phyloP scores from a whole-genome alignment of 2,113 vertebrate species.

The Colossoma macropomum region DNA sequence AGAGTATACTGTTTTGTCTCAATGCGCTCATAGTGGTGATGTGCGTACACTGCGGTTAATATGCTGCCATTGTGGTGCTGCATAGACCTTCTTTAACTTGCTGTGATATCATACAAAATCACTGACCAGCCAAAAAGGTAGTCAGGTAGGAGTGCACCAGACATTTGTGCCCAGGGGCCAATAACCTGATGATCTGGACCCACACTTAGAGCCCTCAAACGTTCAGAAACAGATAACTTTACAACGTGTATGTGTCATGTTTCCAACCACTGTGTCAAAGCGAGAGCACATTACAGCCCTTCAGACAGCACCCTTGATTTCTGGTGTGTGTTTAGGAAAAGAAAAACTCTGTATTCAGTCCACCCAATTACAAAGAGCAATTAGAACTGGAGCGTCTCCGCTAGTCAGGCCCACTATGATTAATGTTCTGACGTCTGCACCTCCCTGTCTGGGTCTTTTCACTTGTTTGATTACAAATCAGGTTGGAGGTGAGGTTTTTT shows the following conservation, averaged over 20 bases:
- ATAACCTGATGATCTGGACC: no score
- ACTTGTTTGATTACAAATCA: not conserved
- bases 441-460: slow-evolving; percentile 4
- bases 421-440: slow-evolving; percentile 2
- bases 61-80: no score
- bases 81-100: no score
- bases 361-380: slow-evolving; percentile 41
- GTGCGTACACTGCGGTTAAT: no score
- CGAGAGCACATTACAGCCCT: slow-evolving; percentile 36
- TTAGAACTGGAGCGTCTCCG: slow-evolving; percentile 16
- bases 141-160: no score
- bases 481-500: not conserved
- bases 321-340: slow-evolving; percentile 33
- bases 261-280: slow-evolving; percentile 19
- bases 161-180: no score
- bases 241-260: slow-evolving; percentile 3
- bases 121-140: no score
- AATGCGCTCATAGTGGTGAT: no score
- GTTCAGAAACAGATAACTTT: slow-evolving; percentile 13
- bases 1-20: no score
- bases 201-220: no score
- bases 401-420: slow-evolving; percentile 2
- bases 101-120: no score
- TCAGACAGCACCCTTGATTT: slow-evolving; percentile 25
- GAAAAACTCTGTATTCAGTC: slow-evolving; percentile 21